Conservation (phyloP, 2,113 vertebrate species). For the Cariama cristata region DNA sequence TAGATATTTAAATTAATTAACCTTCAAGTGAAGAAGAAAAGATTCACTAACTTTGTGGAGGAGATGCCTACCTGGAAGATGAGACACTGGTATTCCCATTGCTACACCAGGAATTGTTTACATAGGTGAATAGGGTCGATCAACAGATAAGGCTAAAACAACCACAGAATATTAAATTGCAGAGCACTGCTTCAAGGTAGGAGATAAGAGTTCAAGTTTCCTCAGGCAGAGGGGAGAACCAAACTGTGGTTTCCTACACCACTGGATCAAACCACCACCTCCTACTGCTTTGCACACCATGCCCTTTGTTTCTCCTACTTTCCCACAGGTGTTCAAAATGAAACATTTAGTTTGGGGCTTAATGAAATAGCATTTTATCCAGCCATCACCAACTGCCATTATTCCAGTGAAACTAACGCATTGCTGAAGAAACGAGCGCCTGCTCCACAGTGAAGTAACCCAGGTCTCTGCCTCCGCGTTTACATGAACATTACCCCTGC, state of each 20-base stretch:
- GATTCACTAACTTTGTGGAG: not conserved
- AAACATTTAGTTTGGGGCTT: not conserved
- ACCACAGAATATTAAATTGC: not conserved
- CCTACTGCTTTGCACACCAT: not conserved
- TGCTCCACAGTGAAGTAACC: not conserved
- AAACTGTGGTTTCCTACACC: not conserved
- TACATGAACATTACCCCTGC: not conserved
- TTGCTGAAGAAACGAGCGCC: not conserved
- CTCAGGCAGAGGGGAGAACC: conserved; percentile 1
- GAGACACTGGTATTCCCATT: not conserved
- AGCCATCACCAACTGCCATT: not conserved
- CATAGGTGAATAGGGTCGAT: not conserved
- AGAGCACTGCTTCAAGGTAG: not conserved
- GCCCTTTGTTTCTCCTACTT: not conserved
- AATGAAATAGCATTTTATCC: not conserved
- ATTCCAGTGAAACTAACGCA: not conserved
- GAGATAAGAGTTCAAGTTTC: conserved; percentile 29
- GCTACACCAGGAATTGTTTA: conserved; percentile 10
- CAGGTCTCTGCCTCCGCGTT: not conserved
- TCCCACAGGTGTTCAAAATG: conserved; percentile 27
- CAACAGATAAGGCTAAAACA: not conserved
- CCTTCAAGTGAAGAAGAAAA: not conserved
- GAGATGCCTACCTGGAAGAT: not conserved
- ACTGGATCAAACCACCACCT: not conserved
- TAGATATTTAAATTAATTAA: not conserved